Evolutionary conservation across 92 coral and sea anemone species (phyloP), one percentile per base, ranked within the genome.

Genomic region (Epizoanthus stellaris): DNA sequence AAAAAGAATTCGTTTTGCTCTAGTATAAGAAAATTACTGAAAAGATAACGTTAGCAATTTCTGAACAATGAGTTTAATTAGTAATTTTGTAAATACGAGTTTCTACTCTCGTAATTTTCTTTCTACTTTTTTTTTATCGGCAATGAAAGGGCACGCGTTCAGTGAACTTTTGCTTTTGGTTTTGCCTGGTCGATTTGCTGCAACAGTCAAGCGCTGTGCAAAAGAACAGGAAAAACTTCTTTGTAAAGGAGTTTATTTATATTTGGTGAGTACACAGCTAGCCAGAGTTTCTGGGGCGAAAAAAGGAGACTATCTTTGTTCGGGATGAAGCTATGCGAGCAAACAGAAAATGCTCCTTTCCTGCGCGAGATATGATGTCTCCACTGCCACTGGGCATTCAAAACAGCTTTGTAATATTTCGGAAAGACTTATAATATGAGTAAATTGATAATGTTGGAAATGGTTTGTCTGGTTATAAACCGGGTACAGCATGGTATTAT

Each of bases 61-160:
- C 65, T 59, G 20, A 59, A 59, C 65, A 59, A 59, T 59, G 16
- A 59, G n/a, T 59, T 59, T 59, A 59, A 12, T 59, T 12, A 20
- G 65, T 59, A 20, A 17, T 59, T 59, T 59, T 59, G 65, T 59
- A 59, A 59, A 59, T 59, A 59, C 65, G 65, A 17, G 65, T 59
- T 59, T 59, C 65, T 59, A 59, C 16, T 59, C 65, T 59, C 65
- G 65, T 59, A 59, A 59, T 59, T 59, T 59, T 59, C 65, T 59
- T 59, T 59, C 65, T 59, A 59, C n/a, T 59, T 59, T 40, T 40
- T 40, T 40, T 40, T 40, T 40, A 40, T 40, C 45, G 45, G 45
- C 45, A 40, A 40, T 40, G 45, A 40, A 40, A 40, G 45, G 45
- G 45, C 45, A 40, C 45, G 4, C 45, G 45, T 40, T 40, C 45